Conservation (phyloP, 2,113 vertebrate genomes). For the Lophotis ruficrista region DNA sequence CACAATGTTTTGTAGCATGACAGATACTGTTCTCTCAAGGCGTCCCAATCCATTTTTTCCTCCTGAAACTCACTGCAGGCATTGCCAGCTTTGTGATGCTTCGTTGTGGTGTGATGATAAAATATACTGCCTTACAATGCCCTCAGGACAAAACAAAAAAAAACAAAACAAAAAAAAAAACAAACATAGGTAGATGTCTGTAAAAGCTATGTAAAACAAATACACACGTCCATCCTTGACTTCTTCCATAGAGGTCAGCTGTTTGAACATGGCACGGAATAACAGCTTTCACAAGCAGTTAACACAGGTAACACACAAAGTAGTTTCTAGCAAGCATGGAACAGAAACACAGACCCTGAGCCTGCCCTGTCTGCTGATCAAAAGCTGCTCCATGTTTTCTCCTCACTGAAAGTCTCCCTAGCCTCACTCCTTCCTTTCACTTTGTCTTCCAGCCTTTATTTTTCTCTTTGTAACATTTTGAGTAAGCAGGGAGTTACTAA, state of each 20-base stretch:
- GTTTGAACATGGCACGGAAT: background rate
- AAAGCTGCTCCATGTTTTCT: background rate
- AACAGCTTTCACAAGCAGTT: background rate
- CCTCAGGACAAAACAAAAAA: no score
- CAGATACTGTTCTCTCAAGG: background rate
- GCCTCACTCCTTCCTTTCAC: background rate
- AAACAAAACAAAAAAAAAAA: background rate
- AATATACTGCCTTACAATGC: background rate
- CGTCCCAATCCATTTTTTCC: background rate
- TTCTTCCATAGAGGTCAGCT: background rate
- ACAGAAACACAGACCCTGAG: rapidly evolving
- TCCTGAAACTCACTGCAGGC: background rate
- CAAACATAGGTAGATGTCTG: background rate
- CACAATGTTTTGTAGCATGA: background rate
- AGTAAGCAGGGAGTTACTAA: background rate
- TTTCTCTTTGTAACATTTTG: background rate
- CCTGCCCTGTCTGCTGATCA: background rate
- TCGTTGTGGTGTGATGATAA: background rate
- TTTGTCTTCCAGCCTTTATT: background rate
- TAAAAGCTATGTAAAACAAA: background rate
- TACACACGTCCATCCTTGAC: background rate
- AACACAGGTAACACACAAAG: background rate
- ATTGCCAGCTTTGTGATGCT: background rate
- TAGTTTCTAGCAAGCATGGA: background rate
- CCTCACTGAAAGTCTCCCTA: background rate